These are phyloP conservation scores for Aepyceros melampus DNA, from an alignment of 2,113 vertebrate species.

Conservation along the genomic window DNA sequence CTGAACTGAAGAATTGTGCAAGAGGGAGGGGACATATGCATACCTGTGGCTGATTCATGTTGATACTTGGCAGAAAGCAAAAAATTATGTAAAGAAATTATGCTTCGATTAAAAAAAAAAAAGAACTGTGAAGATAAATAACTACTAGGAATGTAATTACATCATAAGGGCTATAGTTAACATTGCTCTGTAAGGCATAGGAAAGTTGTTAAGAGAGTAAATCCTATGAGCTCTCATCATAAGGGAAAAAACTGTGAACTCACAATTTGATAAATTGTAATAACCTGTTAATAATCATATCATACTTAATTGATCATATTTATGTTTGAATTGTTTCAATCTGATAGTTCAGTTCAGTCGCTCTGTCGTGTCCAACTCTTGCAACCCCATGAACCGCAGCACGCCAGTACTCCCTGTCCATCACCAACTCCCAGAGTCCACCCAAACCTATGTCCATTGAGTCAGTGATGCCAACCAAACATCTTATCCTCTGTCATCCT, in stretches of 20 bases:
- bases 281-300: neutral
- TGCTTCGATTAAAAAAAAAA: neutral
- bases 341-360: neutral
- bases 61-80: neutral
- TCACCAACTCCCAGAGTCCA: too few species aligned
- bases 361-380: too few species aligned
- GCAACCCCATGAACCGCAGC: rapidly evolving
- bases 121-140: neutral
- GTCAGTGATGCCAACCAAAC: too few species aligned
- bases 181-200: neutral
- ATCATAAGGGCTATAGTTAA: neutral
- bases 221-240: neutral
- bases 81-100: neutral
- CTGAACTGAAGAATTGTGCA: neutral
- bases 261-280: neutral
- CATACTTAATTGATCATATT: neutral
- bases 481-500: too few species aligned
- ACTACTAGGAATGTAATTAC: neutral
- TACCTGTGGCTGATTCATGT: neutral
- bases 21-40: neutral
- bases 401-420: too few species aligned
- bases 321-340: neutral
- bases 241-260: neutral
- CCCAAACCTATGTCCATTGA: too few species aligned
- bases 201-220: neutral